A percentile compares a stretch with the other conserved stretches of the same genome.
These are phyloP conservation scores for Nansenia antarctica DNA, from an alignment of 2,113 vertebrate genomes.

Conservation along the genomic window DNA sequence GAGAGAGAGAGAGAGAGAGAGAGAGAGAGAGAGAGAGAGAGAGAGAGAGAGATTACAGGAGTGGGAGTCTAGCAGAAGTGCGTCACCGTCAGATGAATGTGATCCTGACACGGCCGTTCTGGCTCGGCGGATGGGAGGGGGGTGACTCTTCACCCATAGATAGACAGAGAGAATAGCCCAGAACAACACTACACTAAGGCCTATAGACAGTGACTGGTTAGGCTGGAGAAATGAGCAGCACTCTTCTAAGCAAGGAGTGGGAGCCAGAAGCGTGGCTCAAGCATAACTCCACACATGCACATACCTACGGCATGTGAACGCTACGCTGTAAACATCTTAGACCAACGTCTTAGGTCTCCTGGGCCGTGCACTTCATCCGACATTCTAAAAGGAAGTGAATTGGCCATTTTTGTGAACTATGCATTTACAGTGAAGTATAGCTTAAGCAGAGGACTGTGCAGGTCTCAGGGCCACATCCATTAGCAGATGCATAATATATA, in stretches of 20 bases:
- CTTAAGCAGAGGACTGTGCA: neutral
- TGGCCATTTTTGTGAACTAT: neutral
- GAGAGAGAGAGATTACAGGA: neutral
- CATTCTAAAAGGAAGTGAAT: neutral
- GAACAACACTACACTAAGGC: no score
- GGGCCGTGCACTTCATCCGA: neutral
- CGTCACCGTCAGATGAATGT: conserved; percentile 44
- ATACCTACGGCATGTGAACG: no score
- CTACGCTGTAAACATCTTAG: neutral
- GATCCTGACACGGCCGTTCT: conserved; percentile 50
- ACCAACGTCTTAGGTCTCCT: neutral
- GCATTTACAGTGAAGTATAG: neutral
- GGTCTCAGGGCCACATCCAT: neutral
- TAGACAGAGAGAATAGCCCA: conserved; percentile 7
- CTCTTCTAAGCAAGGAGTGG: neutral
- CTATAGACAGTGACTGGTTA: neutral
- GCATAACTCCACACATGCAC: neutral
- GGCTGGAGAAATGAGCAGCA: neutral
- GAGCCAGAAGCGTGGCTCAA: neutral
- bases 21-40: neutral
- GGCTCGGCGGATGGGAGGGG: conserved; percentile 27
- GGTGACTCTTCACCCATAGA: conserved; percentile 35
- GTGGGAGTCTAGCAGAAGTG: neutral
- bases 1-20: neutral
- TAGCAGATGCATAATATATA: neutral